Percentiles rank a stretch among this genome's conserved stretches.
Conservation (phyloP, 2,888 invertebrate genomes). For the Netelia virgata region DNA sequence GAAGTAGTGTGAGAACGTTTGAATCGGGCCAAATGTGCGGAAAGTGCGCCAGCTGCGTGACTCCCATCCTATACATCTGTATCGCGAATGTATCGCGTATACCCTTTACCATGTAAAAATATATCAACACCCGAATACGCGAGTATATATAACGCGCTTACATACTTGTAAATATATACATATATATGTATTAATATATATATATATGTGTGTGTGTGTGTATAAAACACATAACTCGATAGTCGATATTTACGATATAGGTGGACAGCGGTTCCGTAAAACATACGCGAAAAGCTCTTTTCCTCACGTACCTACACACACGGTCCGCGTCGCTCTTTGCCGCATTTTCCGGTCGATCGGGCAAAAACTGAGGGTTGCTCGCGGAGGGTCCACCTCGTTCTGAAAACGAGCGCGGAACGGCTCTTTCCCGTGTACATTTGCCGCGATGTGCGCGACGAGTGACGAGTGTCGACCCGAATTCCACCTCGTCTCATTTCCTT, state of each 20-base stretch:
- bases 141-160: no score
- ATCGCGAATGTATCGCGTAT: constrained; percentile 23
- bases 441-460: constrained; percentile 33
- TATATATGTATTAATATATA: no score
- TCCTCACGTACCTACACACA: neutral
- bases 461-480: constrained; percentile 68
- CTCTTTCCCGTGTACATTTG: constrained; percentile 9
- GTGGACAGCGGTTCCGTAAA: constrained; percentile 1
- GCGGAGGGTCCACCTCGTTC: constrained; percentile 23
- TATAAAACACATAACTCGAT: neutral
- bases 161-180: no score
- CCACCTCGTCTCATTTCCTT: constrained; percentile 30
- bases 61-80: constrained; percentile 52
- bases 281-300: constrained; percentile 23
- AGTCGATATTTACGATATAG: neutral
- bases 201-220: neutral
- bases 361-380: constrained; percentile 65
- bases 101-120: neutral
- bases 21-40: constrained; percentile 54
- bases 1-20: constrained; percentile 36
- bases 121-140: no score
- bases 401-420: constrained; percentile 44
- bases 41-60: constrained; percentile 63
- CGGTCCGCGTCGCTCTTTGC: constrained; percentile 46
- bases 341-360: constrained; percentile 71